These are phyloP conservation scores for Acleris literana DNA, from an alignment of 2,888 invertebrate species.

Conservation along the genomic window DNA sequence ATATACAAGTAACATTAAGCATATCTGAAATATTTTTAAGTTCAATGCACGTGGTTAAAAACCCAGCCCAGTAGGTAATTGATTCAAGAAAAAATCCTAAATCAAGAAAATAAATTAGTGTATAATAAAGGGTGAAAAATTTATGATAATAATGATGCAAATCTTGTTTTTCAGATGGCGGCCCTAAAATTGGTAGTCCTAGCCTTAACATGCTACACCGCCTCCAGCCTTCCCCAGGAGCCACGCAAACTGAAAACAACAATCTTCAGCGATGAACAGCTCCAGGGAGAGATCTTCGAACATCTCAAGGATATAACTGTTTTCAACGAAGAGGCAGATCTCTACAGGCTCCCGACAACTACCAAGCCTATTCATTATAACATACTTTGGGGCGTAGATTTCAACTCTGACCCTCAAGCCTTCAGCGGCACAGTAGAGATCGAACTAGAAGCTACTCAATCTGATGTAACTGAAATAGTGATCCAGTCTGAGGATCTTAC, in stretches of 20 bases:
- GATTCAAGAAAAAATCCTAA: too few relatives aligned
- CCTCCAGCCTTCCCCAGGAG: conserved; percentile 51
- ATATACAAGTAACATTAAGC: too few relatives aligned
- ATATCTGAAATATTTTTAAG: too few relatives aligned
- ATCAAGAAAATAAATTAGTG: too few relatives aligned
- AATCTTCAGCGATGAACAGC: conserved; percentile 68
- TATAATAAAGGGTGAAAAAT: too few relatives aligned
- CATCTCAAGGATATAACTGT: conserved; percentile 42
- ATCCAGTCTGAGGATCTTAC: conserved; percentile 61
- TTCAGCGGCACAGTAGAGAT: conserved; percentile 72
- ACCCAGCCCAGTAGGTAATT: too few relatives aligned
- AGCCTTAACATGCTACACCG: conserved; percentile 50
- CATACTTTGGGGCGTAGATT: conserved; percentile 71
- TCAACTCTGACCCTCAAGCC: conserved; percentile 45
- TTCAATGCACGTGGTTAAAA: too few relatives aligned
- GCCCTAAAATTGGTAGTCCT: conserved; percentile 54
- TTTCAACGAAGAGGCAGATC: conserved; percentile 41
- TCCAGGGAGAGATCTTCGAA: conserved; percentile 67
- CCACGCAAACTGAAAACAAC: conserved; percentile 58
- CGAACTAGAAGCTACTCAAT: conserved; percentile 53
- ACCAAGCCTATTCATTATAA: conserved; percentile 80
- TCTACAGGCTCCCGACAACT: conserved; percentile 74
- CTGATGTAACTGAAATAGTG: conserved; percentile 59
- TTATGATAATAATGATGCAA: too few relatives aligned
- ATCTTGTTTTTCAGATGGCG: conserved; percentile 61